phyloP scores from a whole-genome alignment of 2,888 invertebrate genomes.

The Philopedon plagiatum region DNA sequence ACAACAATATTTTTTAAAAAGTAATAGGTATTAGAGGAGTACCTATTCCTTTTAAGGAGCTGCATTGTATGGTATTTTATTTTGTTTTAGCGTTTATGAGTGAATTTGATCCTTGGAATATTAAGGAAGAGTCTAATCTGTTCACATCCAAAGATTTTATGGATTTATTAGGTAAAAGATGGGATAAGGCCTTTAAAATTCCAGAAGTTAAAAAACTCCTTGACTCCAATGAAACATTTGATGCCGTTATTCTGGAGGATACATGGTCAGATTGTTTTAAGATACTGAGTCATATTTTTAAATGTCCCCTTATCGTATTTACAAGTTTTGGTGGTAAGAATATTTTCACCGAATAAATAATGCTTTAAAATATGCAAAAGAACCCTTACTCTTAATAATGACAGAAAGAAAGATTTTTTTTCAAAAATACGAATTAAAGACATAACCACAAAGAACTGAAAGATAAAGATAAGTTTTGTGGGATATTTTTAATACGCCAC shows the following conservation, averaged over 20 bases:
- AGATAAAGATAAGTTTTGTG: too few species aligned
- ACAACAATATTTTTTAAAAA: too few species aligned
- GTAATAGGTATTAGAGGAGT: too few species aligned
- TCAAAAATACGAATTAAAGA: too few species aligned
- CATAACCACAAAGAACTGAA: too few species aligned
- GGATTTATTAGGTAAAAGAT: not conserved
- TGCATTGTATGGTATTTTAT: too few species aligned
- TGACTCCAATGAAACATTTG: constrained; percentile 4
- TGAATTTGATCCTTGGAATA: constrained; percentile 1
- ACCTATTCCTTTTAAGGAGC: too few species aligned
- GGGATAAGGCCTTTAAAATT: not conserved
- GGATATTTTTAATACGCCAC: too few species aligned
- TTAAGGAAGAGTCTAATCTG: not conserved
- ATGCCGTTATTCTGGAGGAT: not conserved
- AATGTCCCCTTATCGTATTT: not conserved
- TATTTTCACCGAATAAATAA: too few species aligned
- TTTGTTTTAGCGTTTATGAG: not conserved
- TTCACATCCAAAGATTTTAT: not conserved
- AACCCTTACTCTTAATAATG: too few species aligned
- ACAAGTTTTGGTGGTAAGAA: not conserved
- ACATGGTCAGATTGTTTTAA: not conserved
- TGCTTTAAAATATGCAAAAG: not conserved
- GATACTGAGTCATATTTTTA: not conserved
- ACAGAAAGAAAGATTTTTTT: too few species aligned
- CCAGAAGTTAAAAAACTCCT: not conserved